Evolutionary conservation across 1,140 invertebrate genomes (phyloP), one percentile per base, ranked within the genome.

Genomic region (Polypedilum pembai): DNA sequence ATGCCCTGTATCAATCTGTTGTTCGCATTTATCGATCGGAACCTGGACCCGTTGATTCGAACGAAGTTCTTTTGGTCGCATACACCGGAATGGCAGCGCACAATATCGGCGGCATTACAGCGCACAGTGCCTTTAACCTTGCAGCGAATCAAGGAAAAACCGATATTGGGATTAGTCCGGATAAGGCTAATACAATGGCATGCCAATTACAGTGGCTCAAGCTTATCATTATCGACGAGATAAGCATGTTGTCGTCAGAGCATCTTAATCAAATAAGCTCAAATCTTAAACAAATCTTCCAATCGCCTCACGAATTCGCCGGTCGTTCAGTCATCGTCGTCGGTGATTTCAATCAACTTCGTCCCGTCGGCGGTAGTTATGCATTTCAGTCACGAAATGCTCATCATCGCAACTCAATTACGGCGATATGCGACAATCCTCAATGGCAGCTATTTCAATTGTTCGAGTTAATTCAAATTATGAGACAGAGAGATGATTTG

Each of bases 181-280:
- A 56, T 56, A 56, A 1, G 4, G 45, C 45, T 15, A 56, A 56
- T 56, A 56, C 45, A 15, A 15, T 56, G 45, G 45, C 45, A 4
- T 15, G 45, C 8, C 45, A 77, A 73, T 77, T 78, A 45, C 75
- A 18, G 15, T 74, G 78, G 40, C 65, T 79, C n/a, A 78, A 79
- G 76, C 41, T 79, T 10, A 41, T 81, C 24, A 80, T 83, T 40
- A 79, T 82, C 65, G 80, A 82, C 77, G 81, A 83, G 77, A 78
- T 82, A 24, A 79, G 78, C 21, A 82, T 82, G 79, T 75, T 80
- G 2, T 79, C 78, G 33, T 8, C 72, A 8, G 74, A 65, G 65
- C 76, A 76, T 24, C 75, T 81, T 8, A 7, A 75, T 21, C 56
- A 78, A 72, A 76, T 82, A 12, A 76, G 81, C 74, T 65, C 40